Evolutionary conservation across 2,113 vertebrate species (phyloP), one percentile per base, ranked within the genome.

Genomic region (Eptesicus fuscus): DNA sequence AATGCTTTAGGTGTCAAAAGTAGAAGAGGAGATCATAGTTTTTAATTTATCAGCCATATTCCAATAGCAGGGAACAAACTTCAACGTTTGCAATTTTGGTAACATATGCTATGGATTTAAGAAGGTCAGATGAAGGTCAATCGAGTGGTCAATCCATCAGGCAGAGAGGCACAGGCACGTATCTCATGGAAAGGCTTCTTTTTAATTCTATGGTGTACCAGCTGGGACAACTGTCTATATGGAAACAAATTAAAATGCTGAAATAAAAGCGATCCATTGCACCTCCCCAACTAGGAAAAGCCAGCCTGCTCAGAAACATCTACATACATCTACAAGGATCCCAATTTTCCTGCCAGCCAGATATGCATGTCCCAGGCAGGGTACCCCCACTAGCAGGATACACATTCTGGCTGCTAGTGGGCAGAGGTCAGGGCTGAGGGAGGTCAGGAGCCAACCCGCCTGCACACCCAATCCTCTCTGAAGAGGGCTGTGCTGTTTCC

Each of bases 21-120:
- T 0, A 59, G 69, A 79, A 74, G 7, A 84, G 20, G 0, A 4
- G 4, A 42, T 22, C 16, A 47, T 2, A 65, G 30, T n/a, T 61
- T 89, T 67, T 93, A 82, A 94, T 80, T 74, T 79, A 78, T 11
- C 30, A 93, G 56, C 13, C 2, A 8, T 82, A 94, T 51, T 85
- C 47, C 67, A 67, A 87, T 25, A 91, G 56, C 35, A 20, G 53
- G 59, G 22, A 94, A 84, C 30, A 80, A 88, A 74, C 28, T 0
- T 1, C 56, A 56, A 44, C 59, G 79, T 70, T 70, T 9, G 0
- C 70, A 70, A 10, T 88, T 96, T 91, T 1, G 5, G 32, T 63
- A 76, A 17, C 16, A 7, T 0, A 25, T 6, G 13, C 9, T 88
- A 69, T 42, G 22, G 28, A 83, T 7, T 73, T 14, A 51, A 69